Evolutionary conservation across 1,140 invertebrate species (phyloP).

Genomic region (Drosophila persimilis): DNA sequence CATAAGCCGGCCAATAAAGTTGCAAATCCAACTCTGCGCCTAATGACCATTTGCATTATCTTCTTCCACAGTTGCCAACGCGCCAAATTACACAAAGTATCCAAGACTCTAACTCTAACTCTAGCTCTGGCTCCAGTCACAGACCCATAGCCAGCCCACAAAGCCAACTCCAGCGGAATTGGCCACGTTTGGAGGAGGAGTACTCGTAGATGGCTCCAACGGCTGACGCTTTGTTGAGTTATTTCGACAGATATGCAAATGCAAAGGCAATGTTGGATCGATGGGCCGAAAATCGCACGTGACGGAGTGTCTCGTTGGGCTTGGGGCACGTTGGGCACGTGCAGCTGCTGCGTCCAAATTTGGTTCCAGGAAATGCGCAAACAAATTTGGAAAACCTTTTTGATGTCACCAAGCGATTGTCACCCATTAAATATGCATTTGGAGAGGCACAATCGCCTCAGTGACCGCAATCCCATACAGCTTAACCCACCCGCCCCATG

Average conservation of each 20-base stretch:
- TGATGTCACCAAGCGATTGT: conserved; percentile 20
- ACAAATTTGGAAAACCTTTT: conserved; percentile 15
- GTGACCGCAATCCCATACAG: conserved; percentile 64
- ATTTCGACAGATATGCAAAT: conserved; percentile 77
- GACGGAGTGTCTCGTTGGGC: conserved; percentile 9
- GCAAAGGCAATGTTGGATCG: conserved; percentile 47
- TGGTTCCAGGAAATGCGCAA: conserved; percentile 53
- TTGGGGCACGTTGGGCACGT: conserved; percentile 64
- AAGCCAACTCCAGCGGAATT: conserved; percentile 5
- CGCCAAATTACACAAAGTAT: conserved; percentile 71
- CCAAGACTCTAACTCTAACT: conserved; percentile 1
- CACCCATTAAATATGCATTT: conserved; percentile 42
- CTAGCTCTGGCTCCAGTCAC: no score
- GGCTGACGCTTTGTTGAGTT: conserved; percentile 57
- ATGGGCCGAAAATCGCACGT: conserved; percentile 41
- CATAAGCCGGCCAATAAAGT: conserved; percentile 54
- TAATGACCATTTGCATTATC: conserved; percentile 80
- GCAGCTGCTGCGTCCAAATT: conserved; percentile 45
- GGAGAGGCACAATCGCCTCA: conserved; percentile 8
- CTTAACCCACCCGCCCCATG: conserved; percentile 14
- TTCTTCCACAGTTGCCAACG: conserved; percentile 47
- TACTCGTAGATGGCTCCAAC: conserved; percentile 25
- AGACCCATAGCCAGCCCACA: background rate
- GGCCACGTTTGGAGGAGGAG: conserved; percentile 18
- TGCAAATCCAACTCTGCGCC: conserved; percentile 41